Evolutionary conservation across 2,113 vertebrate species (phyloP), one percentile per base, ranked within the genome.

Genomic region (Calyptommatus sinebrachiatus): DNA sequence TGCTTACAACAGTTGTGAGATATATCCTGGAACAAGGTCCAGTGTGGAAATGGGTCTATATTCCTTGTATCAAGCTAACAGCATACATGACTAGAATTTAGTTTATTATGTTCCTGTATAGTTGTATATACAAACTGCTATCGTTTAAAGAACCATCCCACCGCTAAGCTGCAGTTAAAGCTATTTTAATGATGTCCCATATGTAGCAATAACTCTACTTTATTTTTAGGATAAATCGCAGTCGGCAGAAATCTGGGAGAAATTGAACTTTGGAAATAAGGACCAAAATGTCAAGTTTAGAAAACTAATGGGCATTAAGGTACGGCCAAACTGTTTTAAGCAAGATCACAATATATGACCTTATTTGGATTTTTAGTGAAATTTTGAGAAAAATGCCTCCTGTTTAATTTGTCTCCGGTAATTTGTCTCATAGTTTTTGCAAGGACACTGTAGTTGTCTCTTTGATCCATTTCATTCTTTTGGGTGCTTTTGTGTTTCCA

Each of bases 281-380:
- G 97, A 99, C 97, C 98, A 99, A 97, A 99, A 99, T 84, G 97
- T 98, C 46, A 99, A 99, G 93, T 99, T 99, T 93, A 97, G 98
- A 83, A 99, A 99, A 91, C 89, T 99, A 77, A 99, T 99, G 98
- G 98, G 98, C 83, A 99, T 99, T 92, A 99, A 99, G 96, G 98
- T 99, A 91, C 92, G 91, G 89, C 22, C 7, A n/a, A 28, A 48
- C 14, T 28, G 8, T n/a, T 71, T 71, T 71, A 46, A 46, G 10
- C 62, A 53, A 73, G 18, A 31, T 73, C 50, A 10, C 18, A 9
- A 24, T 21, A 61, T 26, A 9, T 24, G 16, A 29, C 26, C 8
- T 11, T 2, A 1, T 41, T 26, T 1, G 2, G 7, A 16, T 50
- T 9, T 50, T 50, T 50, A 12, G 50, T 18, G 12, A 18, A 18